Evolutionary conservation across 2,888 invertebrate genomes (phyloP).

Genomic region (Papilio protenor): DNA sequence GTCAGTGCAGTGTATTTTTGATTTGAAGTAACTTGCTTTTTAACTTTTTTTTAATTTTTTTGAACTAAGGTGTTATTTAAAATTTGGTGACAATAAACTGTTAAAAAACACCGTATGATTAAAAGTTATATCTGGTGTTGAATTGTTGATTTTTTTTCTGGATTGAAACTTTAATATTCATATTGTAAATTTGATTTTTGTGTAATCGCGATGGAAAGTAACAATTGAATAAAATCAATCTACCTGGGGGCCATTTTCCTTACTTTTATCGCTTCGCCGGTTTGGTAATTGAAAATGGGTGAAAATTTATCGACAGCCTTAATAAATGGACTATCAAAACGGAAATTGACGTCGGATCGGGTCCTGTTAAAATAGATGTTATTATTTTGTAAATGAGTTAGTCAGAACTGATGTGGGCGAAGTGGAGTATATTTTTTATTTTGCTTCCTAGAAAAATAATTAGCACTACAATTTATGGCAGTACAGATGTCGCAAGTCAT

Average conservation of each 20-base stretch:
- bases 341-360: slow-evolving; percentile 45
- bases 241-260: slow-evolving; percentile 46
- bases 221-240: slow-evolving; percentile 49
- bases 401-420: slow-evolving; percentile 25
- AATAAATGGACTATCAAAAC: slow-evolving; percentile 48
- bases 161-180: slow-evolving; percentile 39
- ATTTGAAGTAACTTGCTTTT: slow-evolving; percentile 44
- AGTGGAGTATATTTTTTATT: slow-evolving; percentile 12
- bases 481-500: neutral
- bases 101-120: slow-evolving; percentile 31
- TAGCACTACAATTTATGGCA: neutral
- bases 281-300: slow-evolving; percentile 48
- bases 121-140: neutral
- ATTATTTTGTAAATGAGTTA: slow-evolving; percentile 43
- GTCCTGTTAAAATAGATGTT: slow-evolving; percentile 41
- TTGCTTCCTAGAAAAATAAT: slow-evolving; percentile 13
- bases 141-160: slow-evolving; percentile 16
- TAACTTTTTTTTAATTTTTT: neutral
- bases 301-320: slow-evolving; percentile 49
- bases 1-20: slow-evolving; percentile 54
- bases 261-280: slow-evolving; percentile 46
- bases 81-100: neutral
- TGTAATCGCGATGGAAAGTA: slow-evolving; percentile 42
- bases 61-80: no score
- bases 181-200: slow-evolving; percentile 38